A percentile compares a stretch with the other conserved stretches of the same genome.
phyloP scores from a whole-genome alignment of 1,140 invertebrate species.

The Daktulosphaira vitifoliae region DNA sequence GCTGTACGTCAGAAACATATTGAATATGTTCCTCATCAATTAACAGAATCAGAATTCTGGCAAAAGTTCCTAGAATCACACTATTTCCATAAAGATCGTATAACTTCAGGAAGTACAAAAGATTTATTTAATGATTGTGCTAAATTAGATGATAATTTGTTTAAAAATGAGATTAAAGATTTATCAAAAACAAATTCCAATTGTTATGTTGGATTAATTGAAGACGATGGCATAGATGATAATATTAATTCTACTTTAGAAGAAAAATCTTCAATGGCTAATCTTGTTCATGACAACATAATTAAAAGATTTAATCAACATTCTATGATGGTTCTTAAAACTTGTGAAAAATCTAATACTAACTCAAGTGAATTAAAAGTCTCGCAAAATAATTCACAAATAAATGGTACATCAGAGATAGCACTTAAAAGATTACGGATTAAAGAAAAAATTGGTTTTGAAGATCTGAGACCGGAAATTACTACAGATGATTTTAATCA shows the following conservation, averaged over 20 bases:
- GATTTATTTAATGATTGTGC: conserved; percentile 95
- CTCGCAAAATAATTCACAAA: conserved; percentile 21
- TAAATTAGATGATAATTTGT: conserved; percentile 84
- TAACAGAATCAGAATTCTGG: conserved; percentile 97
- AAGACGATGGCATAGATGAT: conserved; percentile 64
- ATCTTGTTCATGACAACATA: conserved; percentile 50
- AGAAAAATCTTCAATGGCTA: conserved; percentile 53
- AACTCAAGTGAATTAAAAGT: conserved; percentile 41
- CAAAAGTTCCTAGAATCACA: conserved; percentile 99
- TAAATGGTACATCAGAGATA: conserved; percentile 41
- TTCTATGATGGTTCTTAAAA: conserved; percentile 90
- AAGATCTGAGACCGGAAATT: conserved; percentile 31
- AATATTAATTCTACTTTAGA: conserved; percentile 52
- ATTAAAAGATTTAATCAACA: conserved; percentile 79
- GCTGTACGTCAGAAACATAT: conserved; percentile 94
- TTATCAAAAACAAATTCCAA: conserved; percentile 70
- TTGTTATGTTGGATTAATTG: conserved; percentile 64
- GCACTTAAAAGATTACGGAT: conserved; percentile 43
- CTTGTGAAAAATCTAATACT: conserved; percentile 48
- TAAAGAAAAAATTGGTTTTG: conserved; percentile 37
- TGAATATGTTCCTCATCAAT: conserved; percentile 91
- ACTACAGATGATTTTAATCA: conserved; percentile 20
- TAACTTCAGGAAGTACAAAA: conserved; percentile 68
- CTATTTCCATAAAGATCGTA: conserved; percentile 97
- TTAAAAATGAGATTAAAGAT: conserved; percentile 67